Percentiles rank a stretch among this genome's conserved stretches.
Evolutionary conservation across 2,888 invertebrate genomes (phyloP).

Genomic region (Erpobdella octoculata): DNA sequence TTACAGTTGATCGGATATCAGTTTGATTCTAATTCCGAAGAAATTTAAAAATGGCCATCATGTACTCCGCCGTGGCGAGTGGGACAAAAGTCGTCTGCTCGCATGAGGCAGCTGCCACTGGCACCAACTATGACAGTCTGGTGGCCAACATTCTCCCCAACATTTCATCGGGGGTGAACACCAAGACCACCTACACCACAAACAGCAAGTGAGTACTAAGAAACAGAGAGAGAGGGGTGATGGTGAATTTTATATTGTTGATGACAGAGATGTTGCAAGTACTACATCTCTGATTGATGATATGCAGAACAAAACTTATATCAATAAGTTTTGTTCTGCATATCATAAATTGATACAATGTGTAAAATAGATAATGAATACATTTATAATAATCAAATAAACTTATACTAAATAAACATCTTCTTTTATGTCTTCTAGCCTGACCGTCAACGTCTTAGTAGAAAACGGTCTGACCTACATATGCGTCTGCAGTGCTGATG

Average conservation of each 20-base stretch:
- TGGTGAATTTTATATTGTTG: not conserved
- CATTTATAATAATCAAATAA: not conserved
- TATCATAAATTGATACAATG: no score
- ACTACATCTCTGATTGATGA: no score
- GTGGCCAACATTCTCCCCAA: constrained; percentile 45
- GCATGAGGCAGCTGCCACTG: constrained; percentile 39
- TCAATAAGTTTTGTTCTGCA: no score
- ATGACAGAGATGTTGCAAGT: no score
- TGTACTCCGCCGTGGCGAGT: constrained; percentile 45
- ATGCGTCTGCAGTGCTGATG: constrained; percentile 44
- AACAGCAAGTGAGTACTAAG: constrained; percentile 42
- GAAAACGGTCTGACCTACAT: constrained; percentile 49
- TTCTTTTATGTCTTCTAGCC: constrained; percentile 34
- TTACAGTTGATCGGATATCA: no score
- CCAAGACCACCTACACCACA: constrained; percentile 48
- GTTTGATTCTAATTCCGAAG: not conserved
- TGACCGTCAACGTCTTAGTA: constrained; percentile 47
- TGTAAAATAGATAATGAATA: not conserved
- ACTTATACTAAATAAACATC: not conserved
- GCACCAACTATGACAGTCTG: constrained; percentile 43
- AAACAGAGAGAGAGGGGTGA: constrained; percentile 26
- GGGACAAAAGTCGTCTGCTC: constrained; percentile 46
- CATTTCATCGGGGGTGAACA: constrained; percentile 44
- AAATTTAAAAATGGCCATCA: constrained; percentile 38
- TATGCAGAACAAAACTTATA: no score